Conservation (phyloP, 2,113 vertebrate species). For the Fulmarus glacialis region DNA sequence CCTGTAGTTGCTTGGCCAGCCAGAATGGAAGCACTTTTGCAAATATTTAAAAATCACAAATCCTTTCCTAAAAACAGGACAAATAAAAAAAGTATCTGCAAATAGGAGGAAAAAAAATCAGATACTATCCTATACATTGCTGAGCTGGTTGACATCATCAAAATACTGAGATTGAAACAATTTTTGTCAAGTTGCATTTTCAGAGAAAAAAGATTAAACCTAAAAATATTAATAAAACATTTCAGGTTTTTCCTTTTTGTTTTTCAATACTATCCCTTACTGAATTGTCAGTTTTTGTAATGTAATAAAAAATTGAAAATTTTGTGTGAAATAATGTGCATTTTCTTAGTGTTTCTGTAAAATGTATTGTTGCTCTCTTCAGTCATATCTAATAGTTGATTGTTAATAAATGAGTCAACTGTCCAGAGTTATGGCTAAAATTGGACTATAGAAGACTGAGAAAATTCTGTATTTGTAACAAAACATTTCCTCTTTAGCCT, state of each 20-base stretch:
- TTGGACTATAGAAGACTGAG: background rate
- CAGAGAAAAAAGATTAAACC: background rate
- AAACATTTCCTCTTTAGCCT: background rate
- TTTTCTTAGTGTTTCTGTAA: background rate
- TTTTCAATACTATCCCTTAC: background rate
- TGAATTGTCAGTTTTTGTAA: background rate
- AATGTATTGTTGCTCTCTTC: background rate
- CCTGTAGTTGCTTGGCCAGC: background rate
- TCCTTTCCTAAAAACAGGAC: background rate
- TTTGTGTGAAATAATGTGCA: background rate
- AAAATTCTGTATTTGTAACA: background rate
- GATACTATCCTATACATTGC: background rate
- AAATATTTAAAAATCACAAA: background rate
- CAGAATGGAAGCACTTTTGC: background rate
- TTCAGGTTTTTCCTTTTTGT: background rate
- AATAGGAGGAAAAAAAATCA: background rate
- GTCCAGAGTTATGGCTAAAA: background rate
- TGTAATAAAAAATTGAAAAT: background rate
- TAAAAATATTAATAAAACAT: background rate
- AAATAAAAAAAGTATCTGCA: background rate
- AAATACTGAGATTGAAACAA: background rate
- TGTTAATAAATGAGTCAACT: background rate
- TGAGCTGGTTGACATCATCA: background rate
- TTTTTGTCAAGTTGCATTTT: background rate
- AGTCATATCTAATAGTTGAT: background rate